Conservation (phyloP, 2,797 vertebrate genomes). For the Alcedo quadribrachys region DNA sequence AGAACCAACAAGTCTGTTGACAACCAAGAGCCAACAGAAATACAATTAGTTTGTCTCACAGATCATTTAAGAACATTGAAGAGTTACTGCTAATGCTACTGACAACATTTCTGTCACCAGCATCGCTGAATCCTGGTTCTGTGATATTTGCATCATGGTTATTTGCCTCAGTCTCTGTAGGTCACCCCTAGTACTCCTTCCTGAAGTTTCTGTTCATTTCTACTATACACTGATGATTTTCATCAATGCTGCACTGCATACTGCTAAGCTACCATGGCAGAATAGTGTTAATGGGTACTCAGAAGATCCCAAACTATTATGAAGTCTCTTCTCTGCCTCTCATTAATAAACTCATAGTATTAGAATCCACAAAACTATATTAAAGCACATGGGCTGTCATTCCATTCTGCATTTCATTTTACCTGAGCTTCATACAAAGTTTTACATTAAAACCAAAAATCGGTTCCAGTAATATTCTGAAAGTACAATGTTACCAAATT, state of each 20-base stretch:
- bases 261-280: not conserved
- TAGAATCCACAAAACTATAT: not conserved
- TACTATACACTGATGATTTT: not conserved
- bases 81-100: not conserved
- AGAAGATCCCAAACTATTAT: not conserved
- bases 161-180: not conserved
- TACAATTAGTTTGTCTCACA: not conserved
- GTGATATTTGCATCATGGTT: not conserved
- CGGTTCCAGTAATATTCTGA: not conserved
- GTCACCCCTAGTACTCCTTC: not conserved
- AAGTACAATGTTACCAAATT: not conserved
- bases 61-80: not conserved
- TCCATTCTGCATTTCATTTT: not conserved
- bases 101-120: not conserved
- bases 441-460: not conserved
- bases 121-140: not conserved
- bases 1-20: not conserved
- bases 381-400: not conserved
- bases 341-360: not conserved
- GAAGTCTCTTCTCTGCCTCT: not conserved
- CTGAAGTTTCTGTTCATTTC: not conserved
- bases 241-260: not conserved
- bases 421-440: not conserved
- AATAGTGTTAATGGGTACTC: not conserved
- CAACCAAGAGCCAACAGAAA: not conserved